These are phyloP conservation scores for Uropsilus gracilis DNA, from an alignment of 2,113 vertebrate genomes.

Conservation along the genomic window DNA sequence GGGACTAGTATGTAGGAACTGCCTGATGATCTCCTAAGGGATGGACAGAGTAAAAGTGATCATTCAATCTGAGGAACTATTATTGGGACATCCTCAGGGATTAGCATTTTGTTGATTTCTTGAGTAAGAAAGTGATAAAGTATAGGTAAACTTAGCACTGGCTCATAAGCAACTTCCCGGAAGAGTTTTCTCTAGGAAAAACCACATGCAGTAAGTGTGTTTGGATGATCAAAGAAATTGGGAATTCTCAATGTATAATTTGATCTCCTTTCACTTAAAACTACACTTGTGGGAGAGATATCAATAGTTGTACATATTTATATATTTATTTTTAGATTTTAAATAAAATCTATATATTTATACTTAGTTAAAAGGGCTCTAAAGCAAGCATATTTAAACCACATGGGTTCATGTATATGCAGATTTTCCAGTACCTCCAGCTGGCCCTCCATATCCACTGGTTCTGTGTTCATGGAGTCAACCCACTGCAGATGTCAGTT, in stretches of 20 bases:
- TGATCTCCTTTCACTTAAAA: neutral
- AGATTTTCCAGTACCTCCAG: neutral
- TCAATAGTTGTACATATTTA: no score
- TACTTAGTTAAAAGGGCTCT: neutral
- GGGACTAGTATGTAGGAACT: neutral
- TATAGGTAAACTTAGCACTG: neutral
- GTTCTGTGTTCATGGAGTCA: neutral
- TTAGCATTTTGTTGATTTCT: neutral
- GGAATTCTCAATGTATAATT: neutral
- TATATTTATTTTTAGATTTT: neutral
- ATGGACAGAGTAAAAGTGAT: neutral
- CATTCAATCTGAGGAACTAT: neutral
- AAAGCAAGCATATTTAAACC: neutral
- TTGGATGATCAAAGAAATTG: neutral
- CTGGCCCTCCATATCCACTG: neutral
- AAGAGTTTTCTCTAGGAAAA: neutral
- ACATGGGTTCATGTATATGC: neutral
- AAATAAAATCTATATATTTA: no score
- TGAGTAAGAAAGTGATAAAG: neutral
- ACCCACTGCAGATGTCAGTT: neutral
- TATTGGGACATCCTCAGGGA: neutral
- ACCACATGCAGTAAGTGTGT: neutral
- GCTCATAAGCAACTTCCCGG: neutral
- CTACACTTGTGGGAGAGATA: neutral
- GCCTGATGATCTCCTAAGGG: neutral